Evolutionary conservation across 2,113 vertebrate genomes (phyloP).

Genomic region (Sinocyclocheilus rhinocerous): DNA sequence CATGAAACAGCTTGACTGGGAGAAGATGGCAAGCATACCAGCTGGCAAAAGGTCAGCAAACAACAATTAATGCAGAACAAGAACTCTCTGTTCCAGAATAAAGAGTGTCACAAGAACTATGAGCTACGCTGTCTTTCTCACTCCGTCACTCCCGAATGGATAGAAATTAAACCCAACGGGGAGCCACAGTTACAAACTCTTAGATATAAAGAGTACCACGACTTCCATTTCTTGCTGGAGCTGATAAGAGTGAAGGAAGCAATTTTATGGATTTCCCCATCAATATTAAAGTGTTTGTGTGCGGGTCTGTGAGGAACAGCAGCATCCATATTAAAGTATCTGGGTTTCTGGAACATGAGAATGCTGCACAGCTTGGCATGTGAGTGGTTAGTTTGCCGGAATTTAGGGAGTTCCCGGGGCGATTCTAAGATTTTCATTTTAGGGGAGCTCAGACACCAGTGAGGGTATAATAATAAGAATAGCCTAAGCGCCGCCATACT

Average conservation of each 20-base stretch:
- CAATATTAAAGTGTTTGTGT: slow-evolving; percentile 44
- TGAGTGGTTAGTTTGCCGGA: not conserved
- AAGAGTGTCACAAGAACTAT: not conserved
- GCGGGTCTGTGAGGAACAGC: not conserved
- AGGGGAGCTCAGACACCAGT: too few species aligned
- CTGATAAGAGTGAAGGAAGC: slow-evolving; percentile 35
- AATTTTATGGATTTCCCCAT: slow-evolving; percentile 40
- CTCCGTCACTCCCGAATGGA: slow-evolving; percentile 6
- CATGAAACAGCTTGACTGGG: slow-evolving; percentile 22
- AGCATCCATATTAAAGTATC: slow-evolving; percentile 35
- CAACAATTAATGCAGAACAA: slow-evolving; percentile 39
- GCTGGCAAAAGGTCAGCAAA: slow-evolving; percentile 27
- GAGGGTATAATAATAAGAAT: too few species aligned
- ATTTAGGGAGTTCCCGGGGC: not conserved
- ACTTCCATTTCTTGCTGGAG: slow-evolving; percentile 29
- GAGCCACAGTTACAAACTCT: slow-evolving; percentile 8
- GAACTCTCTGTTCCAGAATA: slow-evolving; percentile 30
- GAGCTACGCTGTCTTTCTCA: slow-evolving; percentile 12
- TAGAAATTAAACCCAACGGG: slow-evolving; percentile 6
- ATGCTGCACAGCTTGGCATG: not conserved
- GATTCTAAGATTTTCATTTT: too few species aligned
- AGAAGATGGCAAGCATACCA: slow-evolving; percentile 17
- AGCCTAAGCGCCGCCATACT: too few species aligned
- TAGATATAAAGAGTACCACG: slow-evolving; percentile 31
- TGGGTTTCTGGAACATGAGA: not conserved